Base-by-base conservation (phyloP, 2,888 invertebrate species). In the Heteromyza rotundicornis region DNA sequence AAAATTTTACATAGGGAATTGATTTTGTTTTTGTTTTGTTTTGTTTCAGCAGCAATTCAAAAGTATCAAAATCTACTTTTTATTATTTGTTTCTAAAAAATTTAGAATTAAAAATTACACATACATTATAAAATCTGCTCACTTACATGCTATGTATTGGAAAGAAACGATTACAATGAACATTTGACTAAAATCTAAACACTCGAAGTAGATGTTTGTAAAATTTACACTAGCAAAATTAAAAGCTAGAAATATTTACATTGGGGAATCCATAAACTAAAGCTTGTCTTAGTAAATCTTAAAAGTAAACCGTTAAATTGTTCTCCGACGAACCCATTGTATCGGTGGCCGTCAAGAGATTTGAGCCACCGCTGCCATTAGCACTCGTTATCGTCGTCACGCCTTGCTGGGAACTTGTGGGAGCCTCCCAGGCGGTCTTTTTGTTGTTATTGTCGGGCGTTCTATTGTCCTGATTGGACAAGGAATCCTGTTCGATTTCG, bases 281-380 rank as follows among this genome's bases (percentile, higher is more conserved):
- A n/a, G n/a, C n/a, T n/a, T n/a, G n/a, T n/a, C n/a, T n/a, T n/a
- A n/a, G n/a, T n/a, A n/a, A n/a, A n/a, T n/a, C n/a, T 80, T 82
- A 87, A 79, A 87, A 87, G 78, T 87, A 87, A 62, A 87, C 87
- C 51, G 87, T 87, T 71, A 87, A 79, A 80, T 87, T 87, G 78
- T 86, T 87, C 72, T 87, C 87, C n/a, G 84, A 83, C 40, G 86
- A 83, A 53, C 82, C 81, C 75, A 83, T 78, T 57, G 79, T 75
- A 60, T 82, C 82, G 3, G 78, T 75, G 23, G 81, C 80, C 3
- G 75, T 64, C 50, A 80, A 64, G 8, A 80, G 68, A 66, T 82
- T 81, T 19, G 80, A 84, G n/a, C 56, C 60, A 12, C 66, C 64
- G 12, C 36, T 32, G 17, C 68, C 68, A 56, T 67, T 67, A 32